Conservation (phyloP, 2,113 vertebrate species). For the Notechis scutatus region DNA sequence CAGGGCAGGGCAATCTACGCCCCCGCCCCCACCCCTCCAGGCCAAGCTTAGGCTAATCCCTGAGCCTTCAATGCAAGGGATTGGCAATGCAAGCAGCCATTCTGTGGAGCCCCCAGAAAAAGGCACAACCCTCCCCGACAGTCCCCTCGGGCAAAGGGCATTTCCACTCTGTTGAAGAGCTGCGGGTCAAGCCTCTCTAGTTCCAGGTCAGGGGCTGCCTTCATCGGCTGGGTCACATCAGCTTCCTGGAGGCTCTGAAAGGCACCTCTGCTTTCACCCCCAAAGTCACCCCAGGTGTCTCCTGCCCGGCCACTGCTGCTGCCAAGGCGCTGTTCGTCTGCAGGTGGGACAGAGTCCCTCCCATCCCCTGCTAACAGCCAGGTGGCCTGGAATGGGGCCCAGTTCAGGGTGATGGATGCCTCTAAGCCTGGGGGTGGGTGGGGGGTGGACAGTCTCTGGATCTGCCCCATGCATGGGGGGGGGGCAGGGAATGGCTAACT, state of each 20-base stretch:
- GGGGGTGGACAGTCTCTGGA: not conserved
- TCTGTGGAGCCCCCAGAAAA: not conserved
- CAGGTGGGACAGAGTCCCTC: no score
- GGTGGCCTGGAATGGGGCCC: not conserved
- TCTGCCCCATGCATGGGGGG: not conserved
- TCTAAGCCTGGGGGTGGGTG: not conserved
- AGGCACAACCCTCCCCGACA: not conserved
- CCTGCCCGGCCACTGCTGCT: not conserved
- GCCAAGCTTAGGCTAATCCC: not conserved
- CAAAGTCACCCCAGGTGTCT: conserved; percentile 1
- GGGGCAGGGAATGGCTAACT: not conserved
- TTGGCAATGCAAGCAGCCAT: not conserved
- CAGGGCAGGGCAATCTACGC: not conserved
- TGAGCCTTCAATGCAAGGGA: not conserved
- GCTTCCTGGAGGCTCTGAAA: not conserved
- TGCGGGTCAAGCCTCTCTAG: not conserved
- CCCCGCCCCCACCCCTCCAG: not conserved
- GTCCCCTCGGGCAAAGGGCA: not conserved
- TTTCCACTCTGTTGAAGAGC: not conserved
- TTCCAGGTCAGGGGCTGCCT: not conserved
- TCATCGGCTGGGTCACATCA: no score
- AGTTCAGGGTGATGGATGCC: not conserved
- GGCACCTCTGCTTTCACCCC: not conserved
- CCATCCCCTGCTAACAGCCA: not conserved
- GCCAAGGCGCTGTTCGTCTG: not conserved